phyloP scores from a whole-genome alignment of 2,113 vertebrate genomes.

The Notothenia rossii region DNA sequence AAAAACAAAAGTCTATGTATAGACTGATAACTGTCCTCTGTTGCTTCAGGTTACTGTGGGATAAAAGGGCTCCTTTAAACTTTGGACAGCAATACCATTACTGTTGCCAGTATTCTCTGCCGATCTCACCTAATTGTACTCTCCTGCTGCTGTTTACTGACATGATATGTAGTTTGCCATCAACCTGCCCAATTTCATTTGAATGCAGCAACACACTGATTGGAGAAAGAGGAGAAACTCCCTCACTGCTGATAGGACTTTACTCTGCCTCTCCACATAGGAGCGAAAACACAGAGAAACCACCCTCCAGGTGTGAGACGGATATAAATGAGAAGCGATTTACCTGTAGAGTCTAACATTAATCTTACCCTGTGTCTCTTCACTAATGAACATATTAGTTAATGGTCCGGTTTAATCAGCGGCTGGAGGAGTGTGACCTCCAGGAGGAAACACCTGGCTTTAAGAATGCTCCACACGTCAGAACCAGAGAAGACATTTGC shows the following conservation, averaged over 20 bases:
- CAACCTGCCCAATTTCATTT: no score
- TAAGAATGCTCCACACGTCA: neutral
- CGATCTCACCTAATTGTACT: no score
- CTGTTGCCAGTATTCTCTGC: no score
- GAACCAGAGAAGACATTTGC: conserved; percentile 1
- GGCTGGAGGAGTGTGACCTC: conserved; percentile 36
- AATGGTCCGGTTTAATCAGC: conserved; percentile 52
- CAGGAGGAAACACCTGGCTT: conserved; percentile 46
- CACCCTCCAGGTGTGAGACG: conserved; percentile 26
- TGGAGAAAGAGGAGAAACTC: neutral
- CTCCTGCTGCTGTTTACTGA: no score
- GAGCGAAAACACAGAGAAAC: conserved; percentile 26
- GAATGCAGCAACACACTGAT: neutral
- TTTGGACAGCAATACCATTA: no score
- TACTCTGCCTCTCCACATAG: conserved; percentile 33
- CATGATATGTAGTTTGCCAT: no score
- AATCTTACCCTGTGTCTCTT: conserved; percentile 40
- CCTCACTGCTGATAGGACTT: neutral
- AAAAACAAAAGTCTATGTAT: neutral
- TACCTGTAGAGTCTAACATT: conserved; percentile 43
- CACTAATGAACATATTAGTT: conserved; percentile 54
- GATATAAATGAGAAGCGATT: conserved; percentile 50
- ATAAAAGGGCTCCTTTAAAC: neutral
- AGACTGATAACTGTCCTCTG: no score
- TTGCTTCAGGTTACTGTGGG: neutral